Percentiles rank a stretch among this genome's conserved stretches.
Evolutionary conservation across 2,888 invertebrate genomes (phyloP).

Genomic region (Euproctis similis): DNA sequence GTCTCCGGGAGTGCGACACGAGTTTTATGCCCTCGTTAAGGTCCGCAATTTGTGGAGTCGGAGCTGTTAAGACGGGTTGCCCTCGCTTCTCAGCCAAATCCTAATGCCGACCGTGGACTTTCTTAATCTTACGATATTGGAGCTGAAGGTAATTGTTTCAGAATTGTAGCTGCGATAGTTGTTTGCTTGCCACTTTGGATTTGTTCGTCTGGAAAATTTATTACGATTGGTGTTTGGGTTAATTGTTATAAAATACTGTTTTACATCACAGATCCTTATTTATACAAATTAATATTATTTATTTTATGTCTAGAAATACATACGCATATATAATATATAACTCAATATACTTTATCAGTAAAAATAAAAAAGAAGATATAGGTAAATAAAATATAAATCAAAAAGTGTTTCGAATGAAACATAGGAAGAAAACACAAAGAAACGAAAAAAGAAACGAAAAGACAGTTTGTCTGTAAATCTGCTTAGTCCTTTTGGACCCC

Average conservation of each 20-base stretch:
- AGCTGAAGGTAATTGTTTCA: conserved; percentile 73
- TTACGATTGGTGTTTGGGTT: conserved; percentile 10
- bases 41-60: conserved; percentile 75
- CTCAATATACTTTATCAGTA: too few relatives aligned
- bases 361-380: too few relatives aligned
- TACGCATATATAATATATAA: too few relatives aligned
- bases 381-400: too few relatives aligned
- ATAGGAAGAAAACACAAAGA: too few relatives aligned
- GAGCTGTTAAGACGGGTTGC: conserved; percentile 66
- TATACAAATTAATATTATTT: too few relatives aligned
- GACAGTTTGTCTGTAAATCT: too few relatives aligned
- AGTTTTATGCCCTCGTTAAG: conserved; percentile 75
- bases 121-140: conserved; percentile 74
- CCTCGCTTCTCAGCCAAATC: conserved; percentile 63
- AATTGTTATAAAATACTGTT: conserved; percentile 9
- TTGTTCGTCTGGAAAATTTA: conserved; percentile 10
- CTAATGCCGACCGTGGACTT: conserved; percentile 72
- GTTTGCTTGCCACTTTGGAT: conserved; percentile 22
- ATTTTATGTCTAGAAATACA: too few relatives aligned
- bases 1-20: conserved; percentile 64
- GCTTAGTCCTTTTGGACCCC: too few relatives aligned
- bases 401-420: too few relatives aligned
- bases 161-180: conserved; percentile 59
- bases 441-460: too few relatives aligned
- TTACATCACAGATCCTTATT: too few relatives aligned